Evolutionary conservation across 2,797 vertebrate species (phyloP).

Genomic region (Eulemur albifrons): DNA sequence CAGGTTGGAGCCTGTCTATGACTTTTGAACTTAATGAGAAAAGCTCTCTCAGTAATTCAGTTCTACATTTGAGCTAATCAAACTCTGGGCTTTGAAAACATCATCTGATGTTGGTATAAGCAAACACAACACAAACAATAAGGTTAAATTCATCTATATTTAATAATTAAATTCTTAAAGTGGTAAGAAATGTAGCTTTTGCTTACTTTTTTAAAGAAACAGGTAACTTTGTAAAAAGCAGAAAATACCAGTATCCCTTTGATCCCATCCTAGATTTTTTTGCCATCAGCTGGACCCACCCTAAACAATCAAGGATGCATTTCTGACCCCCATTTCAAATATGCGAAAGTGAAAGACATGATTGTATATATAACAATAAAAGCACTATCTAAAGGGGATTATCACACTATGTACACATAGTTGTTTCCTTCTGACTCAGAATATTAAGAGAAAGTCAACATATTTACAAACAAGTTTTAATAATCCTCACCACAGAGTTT

Average conservation of each 20-base stretch:
- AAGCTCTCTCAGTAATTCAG: background rate
- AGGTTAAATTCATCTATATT: background rate
- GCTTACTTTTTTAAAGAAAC: constrained; percentile 1
- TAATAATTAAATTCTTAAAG: background rate
- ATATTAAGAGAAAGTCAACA: constrained; percentile 20
- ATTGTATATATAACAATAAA: background rate
- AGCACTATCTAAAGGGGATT: background rate
- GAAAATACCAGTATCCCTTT: background rate
- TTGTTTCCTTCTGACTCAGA: background rate
- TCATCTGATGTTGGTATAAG: background rate
- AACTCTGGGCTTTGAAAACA: background rate
- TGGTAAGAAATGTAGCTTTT: background rate
- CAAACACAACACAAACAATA: background rate
- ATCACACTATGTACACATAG: background rate
- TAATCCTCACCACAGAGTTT: constrained; percentile 56
- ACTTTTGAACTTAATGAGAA: background rate
- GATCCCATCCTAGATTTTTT: background rate
- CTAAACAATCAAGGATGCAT: too few relatives aligned
- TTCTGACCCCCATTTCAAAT: background rate
- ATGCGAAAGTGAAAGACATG: background rate
- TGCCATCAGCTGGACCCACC: background rate
- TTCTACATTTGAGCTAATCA: background rate
- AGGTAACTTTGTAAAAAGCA: constrained; percentile 28
- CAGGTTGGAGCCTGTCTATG: too few relatives aligned
- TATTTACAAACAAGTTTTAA: constrained; percentile 74